phyloP scores from a whole-genome alignment of 2,113 vertebrate species.

The Tragelaphus scriptus region DNA sequence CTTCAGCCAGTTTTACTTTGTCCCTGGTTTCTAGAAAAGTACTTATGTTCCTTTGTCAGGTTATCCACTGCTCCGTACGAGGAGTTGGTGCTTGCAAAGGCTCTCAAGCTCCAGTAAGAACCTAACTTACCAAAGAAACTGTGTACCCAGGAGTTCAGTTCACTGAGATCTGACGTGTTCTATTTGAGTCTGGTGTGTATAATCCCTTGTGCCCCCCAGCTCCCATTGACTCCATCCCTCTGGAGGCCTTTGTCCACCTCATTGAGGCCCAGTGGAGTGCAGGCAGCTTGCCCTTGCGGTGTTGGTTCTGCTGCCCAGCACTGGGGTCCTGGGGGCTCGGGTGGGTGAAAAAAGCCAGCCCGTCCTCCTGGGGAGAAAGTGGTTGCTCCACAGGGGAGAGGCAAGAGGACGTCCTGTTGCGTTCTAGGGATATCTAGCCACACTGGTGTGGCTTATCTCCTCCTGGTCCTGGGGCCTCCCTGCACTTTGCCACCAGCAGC shows the following conservation, averaged over 20 bases:
- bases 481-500: not conserved
- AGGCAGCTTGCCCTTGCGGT: not conserved
- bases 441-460: no score
- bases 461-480: not conserved
- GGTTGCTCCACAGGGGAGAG: fast-evolving
- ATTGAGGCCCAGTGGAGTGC: fast-evolving
- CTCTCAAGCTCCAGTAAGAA: not conserved
- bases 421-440: not conserved
- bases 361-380: fast-evolving
- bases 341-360: no score
- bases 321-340: no score
- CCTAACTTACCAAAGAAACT: not conserved
- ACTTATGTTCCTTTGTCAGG: not conserved
- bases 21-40: not conserved
- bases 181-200: fast-evolving
- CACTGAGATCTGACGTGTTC: not conserved
- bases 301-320: not conserved
- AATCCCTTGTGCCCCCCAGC: no score
- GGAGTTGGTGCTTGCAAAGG: no score
- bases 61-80: not conserved
- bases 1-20: not conserved
- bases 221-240: not conserved
- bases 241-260: not conserved
- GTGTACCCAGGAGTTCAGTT: not conserved
- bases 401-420: not conserved